These are phyloP conservation scores for Megatriorchis doriae DNA, from an alignment of 2,113 vertebrate species.

Conservation along the genomic window DNA sequence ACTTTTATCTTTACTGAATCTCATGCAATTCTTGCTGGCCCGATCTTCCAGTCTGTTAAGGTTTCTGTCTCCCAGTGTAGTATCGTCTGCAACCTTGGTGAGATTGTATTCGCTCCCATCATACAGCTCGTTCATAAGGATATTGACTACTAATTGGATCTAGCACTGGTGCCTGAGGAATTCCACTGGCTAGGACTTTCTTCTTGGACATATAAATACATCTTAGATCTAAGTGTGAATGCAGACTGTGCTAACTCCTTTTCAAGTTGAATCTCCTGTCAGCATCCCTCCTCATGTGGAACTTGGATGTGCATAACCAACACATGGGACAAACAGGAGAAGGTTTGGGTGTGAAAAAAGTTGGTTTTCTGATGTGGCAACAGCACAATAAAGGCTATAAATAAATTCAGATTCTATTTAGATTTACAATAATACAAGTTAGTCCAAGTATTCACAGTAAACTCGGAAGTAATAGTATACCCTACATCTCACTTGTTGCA, in stretches of 20 bases:
- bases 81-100: not conserved
- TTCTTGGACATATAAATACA: not conserved
- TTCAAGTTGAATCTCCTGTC: not conserved
- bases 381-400: not conserved
- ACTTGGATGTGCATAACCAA: not conserved
- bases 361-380: not conserved
- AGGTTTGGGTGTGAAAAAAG: not conserved
- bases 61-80: no score
- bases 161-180: not conserved
- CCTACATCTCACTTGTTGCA: not conserved
- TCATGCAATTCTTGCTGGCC: not conserved
- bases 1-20: not conserved
- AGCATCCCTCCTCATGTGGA: not conserved
- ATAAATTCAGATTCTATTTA: not conserved
- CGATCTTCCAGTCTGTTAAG: not conserved
- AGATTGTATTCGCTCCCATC: not conserved
- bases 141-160: not conserved
- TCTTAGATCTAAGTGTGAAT: not conserved
- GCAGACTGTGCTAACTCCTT: not conserved
- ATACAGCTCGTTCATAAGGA: not conserved
- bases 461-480: not conserved
- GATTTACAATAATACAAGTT: not conserved
- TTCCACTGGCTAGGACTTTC: not conserved
- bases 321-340: not conserved
- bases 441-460: not conserved